Conservation (phyloP, 2,888 invertebrate species). For the Aspidiotus rigidus region DNA sequence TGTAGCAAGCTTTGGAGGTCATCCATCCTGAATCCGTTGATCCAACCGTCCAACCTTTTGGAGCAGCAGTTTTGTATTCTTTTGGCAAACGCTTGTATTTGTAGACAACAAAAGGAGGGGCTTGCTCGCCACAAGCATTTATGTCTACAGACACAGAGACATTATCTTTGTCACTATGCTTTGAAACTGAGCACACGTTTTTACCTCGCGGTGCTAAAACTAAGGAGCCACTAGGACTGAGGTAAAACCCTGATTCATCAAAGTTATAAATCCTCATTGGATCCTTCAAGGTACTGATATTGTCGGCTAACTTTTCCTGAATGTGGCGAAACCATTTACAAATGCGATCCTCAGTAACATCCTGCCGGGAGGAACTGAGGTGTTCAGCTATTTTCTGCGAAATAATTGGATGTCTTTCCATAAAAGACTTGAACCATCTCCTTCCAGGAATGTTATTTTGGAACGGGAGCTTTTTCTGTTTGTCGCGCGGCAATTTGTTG, state of each 20-base stretch:
- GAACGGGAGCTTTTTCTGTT: neutral
- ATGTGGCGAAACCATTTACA: neutral
- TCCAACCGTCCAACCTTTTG: neutral
- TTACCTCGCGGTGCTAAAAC: neutral
- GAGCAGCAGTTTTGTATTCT: neutral
- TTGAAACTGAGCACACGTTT: neutral
- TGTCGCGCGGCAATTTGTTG: neutral
- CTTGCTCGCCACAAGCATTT: neutral
- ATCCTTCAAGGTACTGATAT: no score
- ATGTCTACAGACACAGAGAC: neutral
- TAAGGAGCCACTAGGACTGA: neutral
- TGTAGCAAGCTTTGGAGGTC: neutral
- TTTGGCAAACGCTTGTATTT: neutral
- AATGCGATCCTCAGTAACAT: neutral
- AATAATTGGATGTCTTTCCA: neutral
- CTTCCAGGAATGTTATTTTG: neutral
- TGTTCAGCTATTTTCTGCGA: neutral
- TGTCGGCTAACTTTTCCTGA: no score
- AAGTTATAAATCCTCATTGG: neutral
- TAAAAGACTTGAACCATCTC: neutral
- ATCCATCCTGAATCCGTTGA: neutral
- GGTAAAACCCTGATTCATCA: neutral
- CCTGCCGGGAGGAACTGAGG: neutral
- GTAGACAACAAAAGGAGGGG: neutral
- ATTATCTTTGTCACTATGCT: neutral